These are phyloP conservation scores for Drosophila affinis DNA, from an alignment of 2,888 invertebrate species.

Conservation along the genomic window DNA sequence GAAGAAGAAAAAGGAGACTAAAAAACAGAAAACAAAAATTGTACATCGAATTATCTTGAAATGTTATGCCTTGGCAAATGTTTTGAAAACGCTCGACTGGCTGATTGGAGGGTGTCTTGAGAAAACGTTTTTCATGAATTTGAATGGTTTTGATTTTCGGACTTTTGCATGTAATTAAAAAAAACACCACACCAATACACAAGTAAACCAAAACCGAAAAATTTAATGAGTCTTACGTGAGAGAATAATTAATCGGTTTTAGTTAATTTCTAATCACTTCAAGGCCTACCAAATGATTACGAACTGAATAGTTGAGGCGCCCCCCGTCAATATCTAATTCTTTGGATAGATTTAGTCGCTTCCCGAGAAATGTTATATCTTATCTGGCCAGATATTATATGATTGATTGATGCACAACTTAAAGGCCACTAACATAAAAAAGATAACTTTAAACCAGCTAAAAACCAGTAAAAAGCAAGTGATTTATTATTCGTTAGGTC, in stretches of 20 bases:
- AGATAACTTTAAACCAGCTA: neutral
- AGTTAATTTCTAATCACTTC: slow-evolving; percentile 17
- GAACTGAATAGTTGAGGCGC: neutral
- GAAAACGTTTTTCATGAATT: slow-evolving; percentile 27
- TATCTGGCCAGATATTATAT: neutral
- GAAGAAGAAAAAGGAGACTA: slow-evolving; percentile 8
- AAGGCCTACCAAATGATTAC: slow-evolving; percentile 22
- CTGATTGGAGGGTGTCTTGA: slow-evolving; percentile 37
- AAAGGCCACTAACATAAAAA: neutral
- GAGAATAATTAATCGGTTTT: slow-evolving; percentile 33
- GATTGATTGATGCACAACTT: neutral
- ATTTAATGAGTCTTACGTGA: slow-evolving; percentile 15
- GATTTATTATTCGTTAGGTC: neutral
- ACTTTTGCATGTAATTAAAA: slow-evolving; percentile 31
- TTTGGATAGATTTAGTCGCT: neutral
- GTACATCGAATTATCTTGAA: slow-evolving; percentile 60
- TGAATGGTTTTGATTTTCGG: slow-evolving; percentile 15
- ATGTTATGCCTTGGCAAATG: slow-evolving; percentile 61
- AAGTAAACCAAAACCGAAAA: neutral
- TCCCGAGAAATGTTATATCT: neutral
- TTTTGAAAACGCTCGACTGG: slow-evolving; percentile 49
- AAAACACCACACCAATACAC: neutral
- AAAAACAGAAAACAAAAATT: slow-evolving; percentile 39
- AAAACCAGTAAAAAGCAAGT: neutral
- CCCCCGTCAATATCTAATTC: too few species aligned